Base-by-base conservation (phyloP, 1,140 invertebrate species). In the Trichonephila inaurata region DNA sequence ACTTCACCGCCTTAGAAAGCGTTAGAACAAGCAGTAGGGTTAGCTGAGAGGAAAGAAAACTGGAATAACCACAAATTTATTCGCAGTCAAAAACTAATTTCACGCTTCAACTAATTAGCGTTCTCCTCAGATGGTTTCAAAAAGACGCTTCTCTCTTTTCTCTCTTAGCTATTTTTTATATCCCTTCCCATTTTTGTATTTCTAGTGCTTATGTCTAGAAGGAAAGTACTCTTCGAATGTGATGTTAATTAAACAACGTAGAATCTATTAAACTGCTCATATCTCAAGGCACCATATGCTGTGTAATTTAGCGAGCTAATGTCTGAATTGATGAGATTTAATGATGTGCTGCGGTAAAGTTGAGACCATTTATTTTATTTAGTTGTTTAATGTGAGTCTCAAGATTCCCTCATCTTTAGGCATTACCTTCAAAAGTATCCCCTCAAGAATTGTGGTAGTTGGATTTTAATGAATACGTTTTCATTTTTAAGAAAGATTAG, bases 1-100 rank as follows among this genome's bases (percentile, higher is more conserved):
- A 66, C 69, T 72, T 28, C 24, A 14, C 8, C 24, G 28, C 69
- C 64, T 51, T 51, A 51, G 51, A 51, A 51, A 64, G 62, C 18
- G 21, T 64, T 64, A 72, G 12, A 72, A 72, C 69, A 28, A 72
- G 69, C 69, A 24, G 28, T 18, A 33, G 69, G 24, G 28, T 72
- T 72, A 33, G 51, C 10, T 40, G 40, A 87, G 33, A 87, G 51
- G 60, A 87, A 87, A 62, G 85, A 64, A 61, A 33, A 62, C 61
- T 87, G 40, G 61, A 87, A 87, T 91, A 91, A 83, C 90, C 90
- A 24, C 81, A 90, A 91, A 85, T 91, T 91, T 91, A 91, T 91
- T 91, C 77, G 66, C 33, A 91, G 90, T 85, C 77, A 91, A 91
- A 91, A 91, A 91, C 90, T 91, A 91, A 91, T 91, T 91, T 91